Evolutionary conservation across 2,888 invertebrate genomes (phyloP), one percentile per base, ranked within the genome.

Genomic region (Antheraea assamensis): DNA sequence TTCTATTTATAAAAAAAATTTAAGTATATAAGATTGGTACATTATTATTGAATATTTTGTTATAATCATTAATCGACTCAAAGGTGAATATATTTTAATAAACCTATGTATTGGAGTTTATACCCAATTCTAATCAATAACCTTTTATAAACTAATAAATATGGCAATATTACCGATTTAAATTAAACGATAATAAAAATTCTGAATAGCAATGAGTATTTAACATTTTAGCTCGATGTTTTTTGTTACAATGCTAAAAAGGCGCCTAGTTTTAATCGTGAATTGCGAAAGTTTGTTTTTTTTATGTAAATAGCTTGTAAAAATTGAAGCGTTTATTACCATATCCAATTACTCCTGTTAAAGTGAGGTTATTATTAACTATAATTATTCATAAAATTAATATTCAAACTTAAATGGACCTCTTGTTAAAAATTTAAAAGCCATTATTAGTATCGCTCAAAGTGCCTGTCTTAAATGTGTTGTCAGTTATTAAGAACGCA

Each of bases 191-290:
- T 64, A 64, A 64, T 30, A 64, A 64, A 64, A 64, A 64, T 21
- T 64, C 61, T 64, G 30, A 15, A 58, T 24, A 58, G 61, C 61
- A 3, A 30, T 27, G 17, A 27, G 30, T 30, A 17, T 5, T 64
- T 64, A 27, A 27, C 27, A 30, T 27, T 64, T 27, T 30, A 64
- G 13, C 27, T 64, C 17, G 30, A 64, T 64, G 30, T 64, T 64
- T 42, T 64, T 64, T 64, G 30, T 17, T 64, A 64, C 27, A 64
- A 64, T 64, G 61, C 61, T 64, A 64, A 24, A 58, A 24, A 58
- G 24, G 24, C 58, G 58, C 10, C 58, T 58, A 58, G 58, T 58
- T 58, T 58, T 58, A 27, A 64, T 30, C 27, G 61, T 13, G 17
- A 15, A 64, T 64, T 64, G 30, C 4, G 0, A 64, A 64, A 64